Percentiles rank a stretch among this genome's conserved stretches.
phyloP scores from a whole-genome alignment of 2,797 vertebrate genomes.

The Anguilla megastoma region DNA sequence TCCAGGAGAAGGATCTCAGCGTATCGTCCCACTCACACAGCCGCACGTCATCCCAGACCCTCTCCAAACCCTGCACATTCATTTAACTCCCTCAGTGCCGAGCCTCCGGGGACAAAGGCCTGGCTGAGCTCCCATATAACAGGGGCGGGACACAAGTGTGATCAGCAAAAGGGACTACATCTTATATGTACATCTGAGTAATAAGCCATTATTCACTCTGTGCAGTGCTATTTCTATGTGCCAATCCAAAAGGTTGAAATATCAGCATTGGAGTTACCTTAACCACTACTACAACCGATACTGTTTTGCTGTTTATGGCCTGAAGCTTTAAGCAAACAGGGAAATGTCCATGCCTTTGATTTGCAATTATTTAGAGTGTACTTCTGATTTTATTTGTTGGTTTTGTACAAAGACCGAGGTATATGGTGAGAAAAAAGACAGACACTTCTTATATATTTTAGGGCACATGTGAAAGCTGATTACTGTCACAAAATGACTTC shows the following conservation, averaged over 20 bases:
- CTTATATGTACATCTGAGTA: background rate
- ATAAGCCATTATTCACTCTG: background rate
- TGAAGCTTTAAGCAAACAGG: background rate
- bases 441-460: background rate
- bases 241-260: background rate
- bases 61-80: background rate
- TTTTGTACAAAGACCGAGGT: background rate
- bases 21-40: background rate
- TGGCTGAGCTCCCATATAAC: background rate
- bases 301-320: background rate
- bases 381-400: background rate
- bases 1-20: background rate
- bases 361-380: background rate
- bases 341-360: background rate
- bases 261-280: background rate
- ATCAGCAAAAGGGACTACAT: background rate
- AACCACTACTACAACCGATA: background rate
- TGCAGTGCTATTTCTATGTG: background rate
- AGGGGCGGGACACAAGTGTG: background rate
- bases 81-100: background rate
- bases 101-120: background rate
- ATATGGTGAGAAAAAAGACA: background rate
- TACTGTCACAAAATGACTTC: background rate
- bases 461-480: background rate
- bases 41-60: background rate